phyloP scores from a whole-genome alignment of 2,888 invertebrate genomes.

The Xanthorhoe spadicearia region DNA sequence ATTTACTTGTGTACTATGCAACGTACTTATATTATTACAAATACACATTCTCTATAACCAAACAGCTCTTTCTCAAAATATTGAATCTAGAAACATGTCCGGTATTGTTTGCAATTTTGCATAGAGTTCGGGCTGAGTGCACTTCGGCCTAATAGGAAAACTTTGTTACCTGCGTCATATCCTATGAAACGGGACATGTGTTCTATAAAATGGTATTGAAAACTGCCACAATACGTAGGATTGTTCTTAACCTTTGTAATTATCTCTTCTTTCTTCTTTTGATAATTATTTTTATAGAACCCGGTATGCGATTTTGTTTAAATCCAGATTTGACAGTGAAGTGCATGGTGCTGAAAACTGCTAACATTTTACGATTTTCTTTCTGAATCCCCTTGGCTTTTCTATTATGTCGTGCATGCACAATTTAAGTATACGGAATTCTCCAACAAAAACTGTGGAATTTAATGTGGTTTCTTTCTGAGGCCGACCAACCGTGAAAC shows the following conservation, averaged over 20 bases:
- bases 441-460: neutral
- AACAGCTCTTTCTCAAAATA: slow-evolving; percentile 1
- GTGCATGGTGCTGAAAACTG: too few relatives aligned
- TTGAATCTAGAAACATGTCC: slow-evolving; percentile 3
- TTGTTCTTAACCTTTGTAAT: too few relatives aligned
- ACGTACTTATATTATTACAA: too few relatives aligned
- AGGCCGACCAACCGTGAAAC: slow-evolving; percentile 8
- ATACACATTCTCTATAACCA: neutral
- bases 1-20: too few relatives aligned
- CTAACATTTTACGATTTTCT: neutral
- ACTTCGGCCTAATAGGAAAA: slow-evolving; percentile 16
- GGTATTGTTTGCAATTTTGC: neutral
- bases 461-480: slow-evolving; percentile 10
- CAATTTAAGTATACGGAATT: neutral
- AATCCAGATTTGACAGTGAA: too few relatives aligned
- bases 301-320: too few relatives aligned
- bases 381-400: neutral
- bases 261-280: too few relatives aligned
- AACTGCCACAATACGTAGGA: too few relatives aligned
- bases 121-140: slow-evolving; percentile 16
- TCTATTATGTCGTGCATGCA: slow-evolving; percentile 9
- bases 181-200: neutral
- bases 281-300: too few relatives aligned
- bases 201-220: neutral
- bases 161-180: slow-evolving; percentile 9